phyloP scores from a whole-genome alignment of 1,140 invertebrate species.

The Coelopa frigida region DNA sequence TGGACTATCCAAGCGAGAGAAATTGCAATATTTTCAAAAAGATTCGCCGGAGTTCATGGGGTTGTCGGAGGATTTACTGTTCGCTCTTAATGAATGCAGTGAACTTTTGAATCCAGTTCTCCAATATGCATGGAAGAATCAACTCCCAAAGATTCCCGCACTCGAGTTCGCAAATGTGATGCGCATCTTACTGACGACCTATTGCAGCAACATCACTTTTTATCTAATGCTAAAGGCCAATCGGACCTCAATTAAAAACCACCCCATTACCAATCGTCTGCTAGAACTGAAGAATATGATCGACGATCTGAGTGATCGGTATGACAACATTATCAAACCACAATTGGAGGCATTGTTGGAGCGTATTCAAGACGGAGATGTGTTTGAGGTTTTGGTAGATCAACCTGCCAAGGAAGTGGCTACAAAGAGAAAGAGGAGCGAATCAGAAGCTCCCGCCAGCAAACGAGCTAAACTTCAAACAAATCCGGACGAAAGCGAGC shows the following conservation, averaged over 20 bases:
- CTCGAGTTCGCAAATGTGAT: slow-evolving; percentile 61
- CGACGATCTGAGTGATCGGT: slow-evolving; percentile 61
- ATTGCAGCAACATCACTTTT: slow-evolving; percentile 78
- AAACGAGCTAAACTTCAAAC: background rate
- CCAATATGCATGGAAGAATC: slow-evolving; percentile 53
- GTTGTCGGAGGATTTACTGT: slow-evolving; percentile 70
- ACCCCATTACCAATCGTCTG: slow-evolving; percentile 79
- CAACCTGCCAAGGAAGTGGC: too few species aligned
- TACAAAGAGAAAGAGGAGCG: background rate
- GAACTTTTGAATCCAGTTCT: slow-evolving; percentile 58
- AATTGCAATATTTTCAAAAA: slow-evolving; percentile 65
- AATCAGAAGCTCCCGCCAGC: background rate
- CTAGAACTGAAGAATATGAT: slow-evolving; percentile 72
- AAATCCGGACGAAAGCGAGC: background rate
- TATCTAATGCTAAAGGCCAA: slow-evolving; percentile 78
- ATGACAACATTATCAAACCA: slow-evolving; percentile 55
- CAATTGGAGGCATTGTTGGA: slow-evolving; percentile 56
- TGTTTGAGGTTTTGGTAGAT: slow-evolving; percentile 40
- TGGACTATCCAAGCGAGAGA: slow-evolving; percentile 66
- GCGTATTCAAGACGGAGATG: slow-evolving; percentile 47
- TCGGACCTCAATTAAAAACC: slow-evolving; percentile 60
- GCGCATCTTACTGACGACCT: slow-evolving; percentile 67
- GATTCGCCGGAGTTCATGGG: slow-evolving; percentile 77
- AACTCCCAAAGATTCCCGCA: slow-evolving; percentile 37
- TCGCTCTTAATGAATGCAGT: slow-evolving; percentile 58